Conservation (phyloP, 2,888 invertebrate genomes). For the Drosophila lacicola region DNA sequence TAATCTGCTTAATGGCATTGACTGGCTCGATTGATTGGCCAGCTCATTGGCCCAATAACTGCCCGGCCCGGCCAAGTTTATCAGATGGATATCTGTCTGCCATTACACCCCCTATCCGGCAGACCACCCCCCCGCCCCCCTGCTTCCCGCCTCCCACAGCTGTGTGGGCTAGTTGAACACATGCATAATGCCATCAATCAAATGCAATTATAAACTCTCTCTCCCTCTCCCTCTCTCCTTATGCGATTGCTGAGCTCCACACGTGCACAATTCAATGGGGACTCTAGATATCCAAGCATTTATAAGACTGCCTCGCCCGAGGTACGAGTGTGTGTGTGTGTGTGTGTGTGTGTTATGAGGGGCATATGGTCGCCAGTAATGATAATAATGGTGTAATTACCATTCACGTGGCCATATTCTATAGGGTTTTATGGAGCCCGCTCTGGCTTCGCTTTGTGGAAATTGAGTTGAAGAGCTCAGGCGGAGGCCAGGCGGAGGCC, state of each 20-base stretch:
- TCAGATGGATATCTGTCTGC: slow-evolving; percentile 8
- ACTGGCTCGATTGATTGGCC: slow-evolving; percentile 55
- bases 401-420: slow-evolving; percentile 19
- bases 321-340: no score
- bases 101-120: neutral
- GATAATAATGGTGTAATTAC: slow-evolving; percentile 44
- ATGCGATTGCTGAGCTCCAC: slow-evolving; percentile 26
- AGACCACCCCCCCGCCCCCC: neutral
- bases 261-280: slow-evolving; percentile 19
- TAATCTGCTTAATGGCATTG: slow-evolving; percentile 73
- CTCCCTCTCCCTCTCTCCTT: slow-evolving; percentile 11
- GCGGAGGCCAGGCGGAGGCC: neutral
- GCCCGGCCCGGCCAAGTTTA: neutral
- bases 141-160: neutral
- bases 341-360: neutral
- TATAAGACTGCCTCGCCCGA: neutral
- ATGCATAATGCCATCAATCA: slow-evolving; percentile 76
- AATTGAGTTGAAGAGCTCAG: neutral
- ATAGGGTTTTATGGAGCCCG: neutral
- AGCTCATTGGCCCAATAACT: slow-evolving; percentile 44
- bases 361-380: slow-evolving; percentile 17
- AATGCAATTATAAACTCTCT: slow-evolving; percentile 71
- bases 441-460: neutral
- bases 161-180: slow-evolving; percentile 29
- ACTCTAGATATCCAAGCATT: slow-evolving; percentile 4